Conservation (phyloP, 2,797 vertebrate species). For the Acanthurus leucopareius region DNA sequence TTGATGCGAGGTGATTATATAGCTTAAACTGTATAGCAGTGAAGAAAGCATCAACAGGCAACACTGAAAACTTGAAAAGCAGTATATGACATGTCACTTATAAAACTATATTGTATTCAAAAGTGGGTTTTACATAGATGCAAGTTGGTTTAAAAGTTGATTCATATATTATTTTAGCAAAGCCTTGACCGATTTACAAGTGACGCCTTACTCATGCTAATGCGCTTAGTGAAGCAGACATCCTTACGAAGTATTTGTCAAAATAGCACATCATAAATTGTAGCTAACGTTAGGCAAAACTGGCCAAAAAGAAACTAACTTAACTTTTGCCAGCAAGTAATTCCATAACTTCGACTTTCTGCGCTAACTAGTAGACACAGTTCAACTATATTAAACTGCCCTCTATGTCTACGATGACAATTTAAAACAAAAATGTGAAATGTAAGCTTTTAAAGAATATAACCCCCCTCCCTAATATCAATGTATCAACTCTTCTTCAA, state of each 20-base stretch:
- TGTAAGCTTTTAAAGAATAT: background rate
- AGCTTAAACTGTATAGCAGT: background rate
- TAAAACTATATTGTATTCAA: background rate
- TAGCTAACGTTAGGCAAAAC: background rate
- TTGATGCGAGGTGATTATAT: background rate
- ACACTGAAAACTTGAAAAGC: background rate
- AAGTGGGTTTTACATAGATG: background rate
- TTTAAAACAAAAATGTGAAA: background rate
- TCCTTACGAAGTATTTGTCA: too few species aligned
- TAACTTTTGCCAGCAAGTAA: background rate
- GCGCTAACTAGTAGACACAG: too few species aligned
- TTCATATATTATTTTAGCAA: background rate
- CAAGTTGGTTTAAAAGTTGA: background rate
- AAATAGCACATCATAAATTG: too few species aligned
- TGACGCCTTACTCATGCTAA: too few species aligned
- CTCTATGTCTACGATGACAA: background rate
- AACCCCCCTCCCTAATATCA: too few species aligned
- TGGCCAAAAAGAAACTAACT: background rate
- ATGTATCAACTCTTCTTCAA: constrained; percentile 5
- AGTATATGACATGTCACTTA: background rate
- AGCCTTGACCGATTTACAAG: background rate
- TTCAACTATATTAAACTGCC: too few species aligned
- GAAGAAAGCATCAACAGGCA: too few species aligned
- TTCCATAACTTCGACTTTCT: background rate
- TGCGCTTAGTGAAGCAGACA: too few species aligned